A percentile compares a stretch with the other conserved stretches of the same genome.
Conservation (phyloP, 1,140 invertebrate genomes). For the Rhagoletis pomonella region DNA sequence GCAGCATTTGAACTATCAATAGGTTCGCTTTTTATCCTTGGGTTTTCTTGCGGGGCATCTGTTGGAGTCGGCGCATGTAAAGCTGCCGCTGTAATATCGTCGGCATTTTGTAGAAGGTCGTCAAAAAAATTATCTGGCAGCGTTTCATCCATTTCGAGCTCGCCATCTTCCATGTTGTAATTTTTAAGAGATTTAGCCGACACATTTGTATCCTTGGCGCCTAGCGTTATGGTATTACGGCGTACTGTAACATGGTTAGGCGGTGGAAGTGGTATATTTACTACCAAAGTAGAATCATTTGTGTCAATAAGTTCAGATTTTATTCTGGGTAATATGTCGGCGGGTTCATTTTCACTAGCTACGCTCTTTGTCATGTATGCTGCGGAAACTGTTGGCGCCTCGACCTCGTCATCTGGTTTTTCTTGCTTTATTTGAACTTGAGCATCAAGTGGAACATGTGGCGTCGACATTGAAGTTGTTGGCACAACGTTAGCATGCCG, state of each 20-base stretch:
- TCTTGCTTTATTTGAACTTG: not conserved
- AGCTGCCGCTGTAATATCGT: constrained; percentile 18
- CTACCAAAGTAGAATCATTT: not conserved
- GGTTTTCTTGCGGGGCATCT: no score
- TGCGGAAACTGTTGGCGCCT: not conserved
- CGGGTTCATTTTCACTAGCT: not conserved
- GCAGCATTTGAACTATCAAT: not conserved
- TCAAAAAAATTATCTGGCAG: constrained; percentile 30
- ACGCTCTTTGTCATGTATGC: not conserved
- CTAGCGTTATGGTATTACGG: no score
- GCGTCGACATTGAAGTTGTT: no score
- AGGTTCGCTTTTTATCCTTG: not conserved
- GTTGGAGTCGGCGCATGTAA: not conserved
- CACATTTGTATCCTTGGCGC: no score
- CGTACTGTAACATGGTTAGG: not conserved
- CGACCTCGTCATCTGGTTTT: not conserved
- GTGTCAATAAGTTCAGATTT: not conserved
- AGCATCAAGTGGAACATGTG: not conserved
- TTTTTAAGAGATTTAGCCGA: not conserved
- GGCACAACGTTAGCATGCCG: no score
- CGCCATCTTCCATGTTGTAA: not conserved
- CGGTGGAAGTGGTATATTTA: not conserved
- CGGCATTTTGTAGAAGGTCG: not conserved
- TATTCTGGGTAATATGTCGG: not conserved
- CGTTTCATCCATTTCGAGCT: not conserved